Conservation (phyloP, 2,797 vertebrate species). For the Iguana delicatissima region DNA sequence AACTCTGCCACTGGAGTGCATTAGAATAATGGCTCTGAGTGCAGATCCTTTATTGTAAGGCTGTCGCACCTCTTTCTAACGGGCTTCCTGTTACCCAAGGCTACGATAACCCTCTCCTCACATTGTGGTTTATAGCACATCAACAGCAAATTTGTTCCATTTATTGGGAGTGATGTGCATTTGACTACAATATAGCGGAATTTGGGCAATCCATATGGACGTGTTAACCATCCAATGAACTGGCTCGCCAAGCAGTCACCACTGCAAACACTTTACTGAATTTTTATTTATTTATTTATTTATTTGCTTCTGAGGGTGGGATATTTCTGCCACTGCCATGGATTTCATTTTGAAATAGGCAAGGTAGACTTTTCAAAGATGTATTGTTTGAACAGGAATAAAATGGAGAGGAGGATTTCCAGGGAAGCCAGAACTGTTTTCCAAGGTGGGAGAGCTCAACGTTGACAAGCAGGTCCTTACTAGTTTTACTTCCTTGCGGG, state of each 20-base stretch:
- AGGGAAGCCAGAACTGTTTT: background rate
- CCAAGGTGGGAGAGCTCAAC: too few relatives aligned
- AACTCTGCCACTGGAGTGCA: slow-evolving; percentile 66
- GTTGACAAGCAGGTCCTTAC: too few relatives aligned
- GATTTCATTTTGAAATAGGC: slow-evolving; percentile 43
- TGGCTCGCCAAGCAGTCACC: slow-evolving; percentile 60
- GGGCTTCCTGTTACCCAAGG: slow-evolving; percentile 75
- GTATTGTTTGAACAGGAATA: background rate
- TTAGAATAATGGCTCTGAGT: slow-evolving; percentile 67
- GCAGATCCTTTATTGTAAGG: slow-evolving; percentile 66
- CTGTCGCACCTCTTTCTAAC: slow-evolving; percentile 70
- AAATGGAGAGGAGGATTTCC: too few relatives aligned
- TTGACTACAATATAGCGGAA: slow-evolving; percentile 75
- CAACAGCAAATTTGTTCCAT: slow-evolving; percentile 73
- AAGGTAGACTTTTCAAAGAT: background rate
- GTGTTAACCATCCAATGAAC: slow-evolving; percentile 73
- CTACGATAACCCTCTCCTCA: slow-evolving; percentile 72
- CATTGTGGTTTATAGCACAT: slow-evolving; percentile 75
- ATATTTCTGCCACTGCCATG: slow-evolving; percentile 43
- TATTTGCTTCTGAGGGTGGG: slow-evolving; percentile 39
- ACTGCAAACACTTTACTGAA: slow-evolving; percentile 64
- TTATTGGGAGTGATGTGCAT: slow-evolving; percentile 71
- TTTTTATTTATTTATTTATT: slow-evolving; percentile 52
- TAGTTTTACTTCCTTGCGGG: too few relatives aligned
- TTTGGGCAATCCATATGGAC: slow-evolving; percentile 69